phyloP scores from a whole-genome alignment of 1,140 invertebrate genomes.

The Tetraneura akinire region DNA sequence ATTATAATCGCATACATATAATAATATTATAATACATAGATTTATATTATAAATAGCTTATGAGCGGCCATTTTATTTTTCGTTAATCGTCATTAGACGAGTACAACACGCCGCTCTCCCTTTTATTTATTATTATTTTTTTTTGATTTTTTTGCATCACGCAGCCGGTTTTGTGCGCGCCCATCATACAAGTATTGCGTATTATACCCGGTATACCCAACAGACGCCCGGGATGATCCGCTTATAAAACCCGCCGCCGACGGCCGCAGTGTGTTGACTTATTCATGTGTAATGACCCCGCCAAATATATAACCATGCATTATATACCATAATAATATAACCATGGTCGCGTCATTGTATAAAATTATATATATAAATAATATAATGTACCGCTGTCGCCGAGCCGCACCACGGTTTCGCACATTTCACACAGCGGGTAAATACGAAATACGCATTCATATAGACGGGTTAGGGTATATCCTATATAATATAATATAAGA shows the following conservation, averaged over 20 bases:
- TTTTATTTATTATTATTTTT: slow-evolving; percentile 5
- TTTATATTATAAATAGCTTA: slow-evolving; percentile 28
- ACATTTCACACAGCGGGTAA: slow-evolving; percentile 22
- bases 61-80: slow-evolving; percentile 44
- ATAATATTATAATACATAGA: not conserved
- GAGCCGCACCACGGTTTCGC: slow-evolving; percentile 12
- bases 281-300: slow-evolving; percentile 47
- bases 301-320: not conserved
- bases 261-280: slow-evolving; percentile 48
- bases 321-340: no score
- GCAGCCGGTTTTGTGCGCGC: slow-evolving; percentile 18
- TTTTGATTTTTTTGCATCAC: slow-evolving; percentile 22
- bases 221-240: slow-evolving; percentile 26
- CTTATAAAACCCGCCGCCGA: slow-evolving; percentile 4
- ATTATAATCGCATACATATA: slow-evolving; percentile 3
- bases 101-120: not conserved
- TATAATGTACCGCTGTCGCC: not conserved
- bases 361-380: no score
- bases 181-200: not conserved
- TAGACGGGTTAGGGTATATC: no score
- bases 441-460: not conserved
- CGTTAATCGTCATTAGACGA: slow-evolving; percentile 47
- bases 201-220: no score
- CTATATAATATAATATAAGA: no score
- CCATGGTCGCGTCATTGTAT: no score